Percentiles rank a stretch among this genome's conserved stretches.
These are phyloP conservation scores for Schlechtendalia chinensis DNA, from an alignment of 1,140 invertebrate species.

Conservation along the genomic window DNA sequence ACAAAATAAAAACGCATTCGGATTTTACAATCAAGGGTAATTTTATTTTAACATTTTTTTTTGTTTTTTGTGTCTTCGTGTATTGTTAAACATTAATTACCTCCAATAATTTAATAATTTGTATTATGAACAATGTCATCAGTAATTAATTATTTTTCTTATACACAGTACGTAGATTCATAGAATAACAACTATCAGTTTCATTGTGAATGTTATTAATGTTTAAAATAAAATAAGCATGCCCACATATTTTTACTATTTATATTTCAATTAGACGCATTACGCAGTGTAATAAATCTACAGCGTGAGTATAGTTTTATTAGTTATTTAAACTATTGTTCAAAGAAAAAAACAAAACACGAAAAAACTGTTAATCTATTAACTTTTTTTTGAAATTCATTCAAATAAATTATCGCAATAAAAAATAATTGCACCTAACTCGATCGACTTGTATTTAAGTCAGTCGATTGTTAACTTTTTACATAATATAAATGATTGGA, in stretches of 20 bases:
- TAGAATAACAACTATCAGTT: not conserved
- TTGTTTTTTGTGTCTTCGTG: not conserved
- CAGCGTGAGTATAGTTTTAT: not conserved
- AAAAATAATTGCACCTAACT: constrained; percentile 10
- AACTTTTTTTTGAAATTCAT: not conserved
- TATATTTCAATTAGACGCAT: not conserved
- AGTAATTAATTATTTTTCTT: too few relatives aligned
- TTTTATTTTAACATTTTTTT: too few relatives aligned
- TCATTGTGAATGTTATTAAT: too few relatives aligned
- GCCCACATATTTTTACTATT: not conserved
- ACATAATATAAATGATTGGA: constrained; percentile 9
- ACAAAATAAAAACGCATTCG: not conserved
- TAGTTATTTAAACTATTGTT: not conserved
- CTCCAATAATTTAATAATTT: not conserved
- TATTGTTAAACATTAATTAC: not conserved
- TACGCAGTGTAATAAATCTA: not conserved
- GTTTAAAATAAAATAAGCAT: not conserved
- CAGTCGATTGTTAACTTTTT: constrained; percentile 11
- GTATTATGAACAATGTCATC: too few relatives aligned
- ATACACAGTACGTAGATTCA: not conserved
- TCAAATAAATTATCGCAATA: not conserved
- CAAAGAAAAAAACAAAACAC: not conserved
- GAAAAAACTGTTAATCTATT: not conserved
- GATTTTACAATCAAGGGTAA: not conserved
- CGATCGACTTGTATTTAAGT: constrained; percentile 6